Conservation (phyloP, 2,888 invertebrate genomes). For the Alitta virens region DNA sequence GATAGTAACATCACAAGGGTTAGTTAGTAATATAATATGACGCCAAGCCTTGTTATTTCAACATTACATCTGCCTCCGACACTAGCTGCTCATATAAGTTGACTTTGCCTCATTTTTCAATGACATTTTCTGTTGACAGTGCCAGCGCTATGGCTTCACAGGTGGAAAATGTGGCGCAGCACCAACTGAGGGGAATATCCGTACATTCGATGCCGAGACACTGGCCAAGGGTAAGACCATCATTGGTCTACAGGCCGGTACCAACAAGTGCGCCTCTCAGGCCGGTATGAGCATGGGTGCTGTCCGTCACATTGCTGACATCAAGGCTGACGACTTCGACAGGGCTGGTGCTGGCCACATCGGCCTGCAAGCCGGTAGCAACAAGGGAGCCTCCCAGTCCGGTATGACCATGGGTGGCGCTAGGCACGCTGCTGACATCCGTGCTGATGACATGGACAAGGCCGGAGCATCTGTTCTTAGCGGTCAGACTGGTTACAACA, state of each 20-base stretch:
- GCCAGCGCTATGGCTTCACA: slow-evolving; percentile 42
- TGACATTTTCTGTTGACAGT: background rate
- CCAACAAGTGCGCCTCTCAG: slow-evolving; percentile 51
- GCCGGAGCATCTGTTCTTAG: slow-evolving; percentile 45
- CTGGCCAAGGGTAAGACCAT: slow-evolving; percentile 43
- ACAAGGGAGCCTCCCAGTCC: slow-evolving; percentile 49
- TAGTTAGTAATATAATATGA: too few species aligned
- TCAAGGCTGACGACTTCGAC: slow-evolving; percentile 42
- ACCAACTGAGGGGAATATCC: slow-evolving; percentile 38
- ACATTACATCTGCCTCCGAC: too few species aligned
- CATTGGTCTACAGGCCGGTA: slow-evolving; percentile 52
- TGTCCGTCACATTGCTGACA: slow-evolving; percentile 39
- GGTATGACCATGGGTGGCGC: slow-evolving; percentile 48
- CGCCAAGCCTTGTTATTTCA: too few species aligned
- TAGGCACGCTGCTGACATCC: slow-evolving; percentile 36
- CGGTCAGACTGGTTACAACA: slow-evolving; percentile 52
- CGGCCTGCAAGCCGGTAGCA: slow-evolving; percentile 49
- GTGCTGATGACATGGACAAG: slow-evolving; percentile 43
- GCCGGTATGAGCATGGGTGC: slow-evolving; percentile 50
- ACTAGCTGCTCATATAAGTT: too few species aligned
- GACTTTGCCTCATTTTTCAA: too few species aligned
- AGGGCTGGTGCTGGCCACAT: slow-evolving; percentile 43
- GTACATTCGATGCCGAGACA: slow-evolving; percentile 46
- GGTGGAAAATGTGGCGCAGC: slow-evolving; percentile 47
- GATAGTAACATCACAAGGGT: too few species aligned